A percentile compares a stretch with the other conserved stretches of the same genome.
These are phyloP conservation scores for Passer domesticus DNA, from an alignment of 2,113 vertebrate species.

Conservation along the genomic window DNA sequence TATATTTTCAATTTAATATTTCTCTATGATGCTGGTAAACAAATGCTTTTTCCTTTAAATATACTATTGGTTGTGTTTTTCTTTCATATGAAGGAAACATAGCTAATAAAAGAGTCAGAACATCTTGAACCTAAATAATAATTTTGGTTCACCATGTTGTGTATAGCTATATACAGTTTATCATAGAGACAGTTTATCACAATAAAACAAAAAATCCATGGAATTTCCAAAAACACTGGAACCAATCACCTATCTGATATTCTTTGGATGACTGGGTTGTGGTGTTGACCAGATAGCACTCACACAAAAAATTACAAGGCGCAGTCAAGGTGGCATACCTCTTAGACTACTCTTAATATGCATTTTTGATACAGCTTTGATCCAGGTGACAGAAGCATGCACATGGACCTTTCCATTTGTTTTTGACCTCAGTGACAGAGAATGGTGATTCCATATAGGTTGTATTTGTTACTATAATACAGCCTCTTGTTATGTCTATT, in stretches of 20 bases:
- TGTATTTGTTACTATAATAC: background rate
- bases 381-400: background rate
- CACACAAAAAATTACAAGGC: background rate
- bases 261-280: background rate
- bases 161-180: background rate
- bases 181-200: background rate
- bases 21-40: background rate
- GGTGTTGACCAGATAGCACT: background rate
- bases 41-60: background rate
- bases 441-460: fast-evolving
- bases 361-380: background rate
- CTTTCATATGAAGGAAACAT: background rate
- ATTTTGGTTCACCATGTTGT: background rate
- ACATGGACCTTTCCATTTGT: background rate
- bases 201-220: background rate
- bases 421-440: background rate
- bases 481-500: background rate
- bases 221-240: background rate
- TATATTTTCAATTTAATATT: background rate
- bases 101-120: background rate
- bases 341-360: background rate
- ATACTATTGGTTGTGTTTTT: background rate
- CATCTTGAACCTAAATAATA: background rate
- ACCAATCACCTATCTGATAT: background rate
- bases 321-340: background rate